These are phyloP conservation scores for Parasteatoda tepidariorum DNA, from an alignment of 1,140 invertebrate genomes.

Conservation along the genomic window DNA sequence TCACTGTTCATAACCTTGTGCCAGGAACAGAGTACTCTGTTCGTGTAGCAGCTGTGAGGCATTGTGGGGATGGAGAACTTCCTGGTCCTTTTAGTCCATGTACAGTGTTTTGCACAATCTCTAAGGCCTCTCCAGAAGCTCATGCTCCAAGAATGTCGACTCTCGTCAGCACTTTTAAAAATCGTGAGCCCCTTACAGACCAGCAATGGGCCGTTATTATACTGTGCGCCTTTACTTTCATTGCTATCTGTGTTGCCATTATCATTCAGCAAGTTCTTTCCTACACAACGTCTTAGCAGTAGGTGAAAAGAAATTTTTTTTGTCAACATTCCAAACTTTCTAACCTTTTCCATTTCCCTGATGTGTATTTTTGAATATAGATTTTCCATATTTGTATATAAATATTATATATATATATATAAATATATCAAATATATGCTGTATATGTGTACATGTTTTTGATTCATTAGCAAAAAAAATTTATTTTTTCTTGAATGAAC, in stretches of 20 bases:
- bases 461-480: slow-evolving; percentile 19
- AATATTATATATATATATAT: neutral
- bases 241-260: slow-evolving; percentile 76
- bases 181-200: slow-evolving; percentile 73
- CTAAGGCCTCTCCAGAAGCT: slow-evolving; percentile 66
- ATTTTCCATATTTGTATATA: slow-evolving; percentile 12
- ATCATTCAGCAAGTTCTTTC: slow-evolving; percentile 71
- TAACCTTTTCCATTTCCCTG: neutral
- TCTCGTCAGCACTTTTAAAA: slow-evolving; percentile 29
- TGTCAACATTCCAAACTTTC: slow-evolving; percentile 3
- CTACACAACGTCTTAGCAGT: slow-evolving; percentile 34
- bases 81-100: slow-evolving; percentile 76
- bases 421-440: slow-evolving; percentile 23
- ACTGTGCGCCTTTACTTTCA: slow-evolving; percentile 73
- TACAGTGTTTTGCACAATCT: slow-evolving; percentile 68
- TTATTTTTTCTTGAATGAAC: slow-evolving; percentile 55
- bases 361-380: slow-evolving; percentile 25
- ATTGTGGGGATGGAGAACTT: slow-evolving; percentile 71
- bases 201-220: slow-evolving; percentile 76
- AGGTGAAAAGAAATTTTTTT: neutral
- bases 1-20: slow-evolving; percentile 76
- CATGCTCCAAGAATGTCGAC: slow-evolving; percentile 59
- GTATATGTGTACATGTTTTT: slow-evolving; percentile 40
- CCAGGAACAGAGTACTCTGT: slow-evolving; percentile 79
- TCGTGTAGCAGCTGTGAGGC: slow-evolving; percentile 80